Conservation (phyloP, 2,888 invertebrate species). For the Tortricodes alternella region DNA sequence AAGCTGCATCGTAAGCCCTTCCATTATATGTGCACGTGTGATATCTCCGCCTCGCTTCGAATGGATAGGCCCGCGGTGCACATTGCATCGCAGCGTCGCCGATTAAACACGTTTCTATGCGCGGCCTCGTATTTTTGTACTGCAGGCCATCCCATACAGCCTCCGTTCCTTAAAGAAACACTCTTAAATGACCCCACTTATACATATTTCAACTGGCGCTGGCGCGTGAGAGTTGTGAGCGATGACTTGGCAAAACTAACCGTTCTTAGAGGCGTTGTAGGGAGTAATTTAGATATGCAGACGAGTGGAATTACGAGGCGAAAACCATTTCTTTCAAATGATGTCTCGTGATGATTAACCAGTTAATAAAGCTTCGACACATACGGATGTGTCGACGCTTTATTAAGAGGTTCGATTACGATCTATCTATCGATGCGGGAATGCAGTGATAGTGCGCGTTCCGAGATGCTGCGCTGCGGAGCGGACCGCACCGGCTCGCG, state of each 20-base stretch:
- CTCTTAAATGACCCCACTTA: slow-evolving; percentile 54
- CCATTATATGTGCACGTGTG: slow-evolving; percentile 48
- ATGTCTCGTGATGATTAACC: slow-evolving; percentile 46
- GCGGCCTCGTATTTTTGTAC: slow-evolving; percentile 72
- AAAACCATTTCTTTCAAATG: slow-evolving; percentile 50
- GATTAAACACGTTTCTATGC: slow-evolving; percentile 82
- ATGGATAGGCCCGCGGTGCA: slow-evolving; percentile 55
- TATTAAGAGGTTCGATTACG: slow-evolving; percentile 46
- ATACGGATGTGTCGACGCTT: slow-evolving; percentile 56
- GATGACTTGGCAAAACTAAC: slow-evolving; percentile 61
- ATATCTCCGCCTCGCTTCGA: slow-evolving; percentile 55
- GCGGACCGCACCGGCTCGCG: not conserved
- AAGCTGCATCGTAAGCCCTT: slow-evolving; percentile 64
- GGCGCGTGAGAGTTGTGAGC: slow-evolving; percentile 54
- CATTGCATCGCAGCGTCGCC: slow-evolving; percentile 63
- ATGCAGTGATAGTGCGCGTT: slow-evolving; percentile 27
- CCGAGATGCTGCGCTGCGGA: slow-evolving; percentile 3
- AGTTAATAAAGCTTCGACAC: too few species aligned
- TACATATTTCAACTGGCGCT: slow-evolving; percentile 54
- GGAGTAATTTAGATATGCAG: slow-evolving; percentile 49
- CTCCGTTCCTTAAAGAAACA: slow-evolving; percentile 44
- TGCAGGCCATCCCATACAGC: slow-evolving; percentile 41
- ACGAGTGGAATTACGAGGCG: slow-evolving; percentile 52
- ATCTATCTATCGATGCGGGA: slow-evolving; percentile 48
- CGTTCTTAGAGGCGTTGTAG: slow-evolving; percentile 36